A percentile compares a stretch with the other conserved stretches of the same genome.
Evolutionary conservation across 2,888 invertebrate species (phyloP).

Genomic region (Ormyrus nitidulus): DNA sequence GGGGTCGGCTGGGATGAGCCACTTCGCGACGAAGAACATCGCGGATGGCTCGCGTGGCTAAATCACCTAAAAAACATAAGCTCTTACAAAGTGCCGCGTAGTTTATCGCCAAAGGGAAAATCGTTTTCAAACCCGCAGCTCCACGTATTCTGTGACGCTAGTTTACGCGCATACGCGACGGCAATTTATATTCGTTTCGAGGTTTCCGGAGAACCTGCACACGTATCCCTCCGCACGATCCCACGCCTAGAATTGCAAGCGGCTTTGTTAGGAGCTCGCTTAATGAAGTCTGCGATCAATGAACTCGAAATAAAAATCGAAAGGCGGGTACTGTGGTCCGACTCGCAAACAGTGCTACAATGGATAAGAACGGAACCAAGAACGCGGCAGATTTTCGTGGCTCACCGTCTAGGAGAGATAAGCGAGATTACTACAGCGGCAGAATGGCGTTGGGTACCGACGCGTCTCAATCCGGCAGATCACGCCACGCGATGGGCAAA

Average conservation of each 20-base stretch:
- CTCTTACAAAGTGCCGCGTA: conserved; percentile 37
- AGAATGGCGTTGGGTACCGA: background rate
- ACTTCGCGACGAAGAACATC: conserved; percentile 47
- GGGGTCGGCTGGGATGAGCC: conserved; percentile 58
- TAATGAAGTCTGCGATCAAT: background rate
- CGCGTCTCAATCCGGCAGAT: background rate
- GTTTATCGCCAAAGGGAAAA: background rate
- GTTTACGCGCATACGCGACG: conserved; percentile 28
- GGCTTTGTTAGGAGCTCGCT: background rate
- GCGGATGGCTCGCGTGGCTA: conserved; percentile 59
- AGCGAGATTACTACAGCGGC: background rate
- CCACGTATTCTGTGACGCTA: conserved; percentile 38
- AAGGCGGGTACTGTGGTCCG: conserved; percentile 2
- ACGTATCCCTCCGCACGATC: conserved; percentile 2
- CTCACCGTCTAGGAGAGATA: conserved; percentile 5
- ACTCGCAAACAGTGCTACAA: background rate
- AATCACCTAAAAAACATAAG: conserved; percentile 54
- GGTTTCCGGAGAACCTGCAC: background rate
- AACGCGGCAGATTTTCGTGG: conserved; percentile 6
- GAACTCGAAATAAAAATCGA: conserved; percentile 5
- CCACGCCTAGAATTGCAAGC: conserved; percentile 14
- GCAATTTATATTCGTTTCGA: conserved; percentile 12
- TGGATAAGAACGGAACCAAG: conserved; percentile 5
- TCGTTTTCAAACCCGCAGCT: background rate
- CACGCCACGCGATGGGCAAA: background rate